These are phyloP conservation scores for Araneus ventricosus DNA, from an alignment of 1,140 invertebrate genomes.

Conservation along the genomic window DNA sequence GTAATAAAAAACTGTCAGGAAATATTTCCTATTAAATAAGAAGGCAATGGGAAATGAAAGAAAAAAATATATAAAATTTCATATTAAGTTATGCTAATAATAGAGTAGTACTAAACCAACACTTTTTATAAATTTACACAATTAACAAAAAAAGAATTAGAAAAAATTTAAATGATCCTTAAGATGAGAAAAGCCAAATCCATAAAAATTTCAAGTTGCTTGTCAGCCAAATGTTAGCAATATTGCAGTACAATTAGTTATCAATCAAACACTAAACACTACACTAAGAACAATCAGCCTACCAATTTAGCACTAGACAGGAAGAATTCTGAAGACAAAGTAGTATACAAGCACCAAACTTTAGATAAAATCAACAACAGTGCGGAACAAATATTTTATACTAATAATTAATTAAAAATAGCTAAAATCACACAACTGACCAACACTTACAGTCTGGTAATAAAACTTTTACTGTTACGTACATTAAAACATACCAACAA, in stretches of 20 bases:
- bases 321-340: neutral
- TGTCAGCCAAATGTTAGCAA: no score
- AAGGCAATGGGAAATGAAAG: no score
- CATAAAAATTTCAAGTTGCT: no score
- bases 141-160: no score
- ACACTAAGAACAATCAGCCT: neutral
- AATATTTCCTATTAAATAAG: no score
- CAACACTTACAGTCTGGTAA: neutral
- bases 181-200: no score
- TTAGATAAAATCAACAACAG: constrained; percentile 6
- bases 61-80: no score
- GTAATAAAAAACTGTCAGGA: no score
- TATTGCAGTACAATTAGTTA: neutral
- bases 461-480: constrained; percentile 47
- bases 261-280: neutral
- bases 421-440: neutral
- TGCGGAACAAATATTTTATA: constrained; percentile 13
- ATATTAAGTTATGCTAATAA: no score
- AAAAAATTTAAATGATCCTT: no score
- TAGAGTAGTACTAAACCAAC: no score
- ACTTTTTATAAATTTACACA: no score
- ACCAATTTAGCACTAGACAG: neutral
- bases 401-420: neutral
- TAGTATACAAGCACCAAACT: constrained; percentile 6
- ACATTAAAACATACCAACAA: constrained; percentile 24